Conservation (phyloP, 2,888 invertebrate species). For the Callyntrura guangdongensis region DNA sequence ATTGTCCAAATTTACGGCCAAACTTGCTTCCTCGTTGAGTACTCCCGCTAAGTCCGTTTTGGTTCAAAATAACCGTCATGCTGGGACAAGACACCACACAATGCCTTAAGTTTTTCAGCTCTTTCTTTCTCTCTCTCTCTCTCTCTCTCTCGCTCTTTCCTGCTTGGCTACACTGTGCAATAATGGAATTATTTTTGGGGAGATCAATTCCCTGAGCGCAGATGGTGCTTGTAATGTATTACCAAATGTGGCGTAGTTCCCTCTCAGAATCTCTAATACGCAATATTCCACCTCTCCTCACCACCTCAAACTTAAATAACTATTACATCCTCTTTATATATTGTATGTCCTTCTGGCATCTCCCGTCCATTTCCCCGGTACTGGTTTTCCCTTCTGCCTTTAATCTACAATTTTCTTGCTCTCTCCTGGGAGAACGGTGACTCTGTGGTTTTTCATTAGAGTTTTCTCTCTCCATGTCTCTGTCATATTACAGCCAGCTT, state of each 20-base stretch:
- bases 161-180: not conserved
- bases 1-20: slow-evolving; percentile 47
- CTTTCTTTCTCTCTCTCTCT: no score
- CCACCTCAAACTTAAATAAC: no score
- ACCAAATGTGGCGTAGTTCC: no score
- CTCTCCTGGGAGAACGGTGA: not conserved
- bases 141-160: not conserved
- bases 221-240: slow-evolving; percentile 9
- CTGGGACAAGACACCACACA: slow-evolving; percentile 39
- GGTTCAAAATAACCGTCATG: not conserved
- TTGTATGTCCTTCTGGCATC: no score
- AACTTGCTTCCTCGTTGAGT: not conserved
- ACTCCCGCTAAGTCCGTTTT: not conserved
- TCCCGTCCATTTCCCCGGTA: no score
- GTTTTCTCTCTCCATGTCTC: not conserved
- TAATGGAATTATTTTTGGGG: slow-evolving; percentile 39
- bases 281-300: no score
- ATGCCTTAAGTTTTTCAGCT: not conserved
- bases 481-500: not conserved
- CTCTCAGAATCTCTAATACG: no score
- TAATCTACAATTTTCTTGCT: no score
- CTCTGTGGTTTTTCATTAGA: slow-evolving; percentile 48
- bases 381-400: no score
- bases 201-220: slow-evolving; percentile 26
- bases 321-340: no score